A percentile compares a stretch with the other conserved stretches of the same genome.
phyloP scores from a whole-genome alignment of 2,888 invertebrate genomes.

The Drosophila kambysellisi region DNA sequence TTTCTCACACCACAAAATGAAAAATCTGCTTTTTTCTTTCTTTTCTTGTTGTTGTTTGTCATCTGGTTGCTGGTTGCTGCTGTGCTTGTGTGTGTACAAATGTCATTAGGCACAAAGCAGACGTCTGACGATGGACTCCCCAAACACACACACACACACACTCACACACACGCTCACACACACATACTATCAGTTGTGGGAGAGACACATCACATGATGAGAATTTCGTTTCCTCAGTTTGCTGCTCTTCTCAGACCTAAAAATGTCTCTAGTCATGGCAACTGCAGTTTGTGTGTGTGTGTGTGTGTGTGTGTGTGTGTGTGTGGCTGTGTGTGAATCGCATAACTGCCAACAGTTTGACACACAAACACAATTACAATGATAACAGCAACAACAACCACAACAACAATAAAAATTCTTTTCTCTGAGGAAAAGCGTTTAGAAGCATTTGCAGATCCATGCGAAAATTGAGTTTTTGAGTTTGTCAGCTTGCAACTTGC shows the following conservation, averaged over 20 bases:
- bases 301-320: constrained; percentile 17
- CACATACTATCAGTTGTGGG: neutral
- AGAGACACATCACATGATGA: constrained; percentile 24
- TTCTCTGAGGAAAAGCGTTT: constrained; percentile 48
- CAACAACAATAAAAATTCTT: neutral
- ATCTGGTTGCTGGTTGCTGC: constrained; percentile 28
- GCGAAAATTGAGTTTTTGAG: constrained; percentile 61
- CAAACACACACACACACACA: neutral
- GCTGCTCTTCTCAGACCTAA: constrained; percentile 13
- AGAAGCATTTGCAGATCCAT: constrained; percentile 51
- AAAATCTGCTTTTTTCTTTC: neutral
- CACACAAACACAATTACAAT: constrained; percentile 80
- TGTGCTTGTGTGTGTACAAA: constrained; percentile 65
- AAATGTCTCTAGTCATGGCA: constrained; percentile 47
- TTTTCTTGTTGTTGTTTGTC: constrained; percentile 23
- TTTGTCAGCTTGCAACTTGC: constrained; percentile 32
- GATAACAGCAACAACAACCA: constrained; percentile 42
- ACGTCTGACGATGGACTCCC: constrained; percentile 36
- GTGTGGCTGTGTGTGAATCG: constrained; percentile 39
- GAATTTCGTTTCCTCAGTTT: constrained; percentile 34
- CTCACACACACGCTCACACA: constrained; percentile 1
- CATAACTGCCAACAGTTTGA: constrained; percentile 74
- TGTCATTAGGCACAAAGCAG: constrained; percentile 74
- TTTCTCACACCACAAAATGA: constrained; percentile 4
- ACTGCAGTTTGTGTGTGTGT: constrained; percentile 53